These are phyloP conservation scores for Otis tarda DNA, from an alignment of 2,113 vertebrate species.

Conservation along the genomic window DNA sequence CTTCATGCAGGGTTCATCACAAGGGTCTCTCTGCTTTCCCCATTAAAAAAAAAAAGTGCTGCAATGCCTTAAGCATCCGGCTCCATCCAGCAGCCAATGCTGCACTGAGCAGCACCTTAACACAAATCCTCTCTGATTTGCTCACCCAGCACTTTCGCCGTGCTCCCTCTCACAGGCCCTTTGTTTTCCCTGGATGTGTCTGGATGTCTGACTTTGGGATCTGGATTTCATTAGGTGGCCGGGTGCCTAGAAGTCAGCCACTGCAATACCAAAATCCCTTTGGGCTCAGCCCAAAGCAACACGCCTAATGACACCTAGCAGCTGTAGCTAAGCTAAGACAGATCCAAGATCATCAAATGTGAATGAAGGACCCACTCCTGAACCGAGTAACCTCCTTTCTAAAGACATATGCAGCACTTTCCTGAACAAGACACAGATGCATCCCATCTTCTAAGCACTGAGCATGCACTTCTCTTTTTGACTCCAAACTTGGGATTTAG, in stretches of 20 bases:
- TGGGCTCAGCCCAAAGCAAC: background rate
- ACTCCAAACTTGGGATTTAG: background rate
- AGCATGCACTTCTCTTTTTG: background rate
- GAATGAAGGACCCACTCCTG: background rate
- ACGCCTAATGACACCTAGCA: background rate
- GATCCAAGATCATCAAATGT: background rate
- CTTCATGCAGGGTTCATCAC: background rate
- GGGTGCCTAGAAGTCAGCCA: background rate
- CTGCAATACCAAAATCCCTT: slow-evolving; percentile 2
- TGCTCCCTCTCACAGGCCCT: background rate
- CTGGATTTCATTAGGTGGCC: background rate
- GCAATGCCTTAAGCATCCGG: background rate
- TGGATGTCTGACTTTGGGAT: background rate
- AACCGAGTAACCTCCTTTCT: background rate
- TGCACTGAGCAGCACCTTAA: background rate
- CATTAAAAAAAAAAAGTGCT: background rate
- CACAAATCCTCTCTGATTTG: background rate
- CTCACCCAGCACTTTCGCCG: accelerated
- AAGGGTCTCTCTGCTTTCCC: background rate
- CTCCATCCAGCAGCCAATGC: background rate
- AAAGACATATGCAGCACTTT: background rate
- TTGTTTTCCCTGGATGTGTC: background rate
- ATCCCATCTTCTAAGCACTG: background rate
- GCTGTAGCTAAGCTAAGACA: background rate
- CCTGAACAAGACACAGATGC: background rate